These are phyloP conservation scores for Litocranius walleri DNA, from an alignment of 2,113 vertebrate species.

Conservation along the genomic window DNA sequence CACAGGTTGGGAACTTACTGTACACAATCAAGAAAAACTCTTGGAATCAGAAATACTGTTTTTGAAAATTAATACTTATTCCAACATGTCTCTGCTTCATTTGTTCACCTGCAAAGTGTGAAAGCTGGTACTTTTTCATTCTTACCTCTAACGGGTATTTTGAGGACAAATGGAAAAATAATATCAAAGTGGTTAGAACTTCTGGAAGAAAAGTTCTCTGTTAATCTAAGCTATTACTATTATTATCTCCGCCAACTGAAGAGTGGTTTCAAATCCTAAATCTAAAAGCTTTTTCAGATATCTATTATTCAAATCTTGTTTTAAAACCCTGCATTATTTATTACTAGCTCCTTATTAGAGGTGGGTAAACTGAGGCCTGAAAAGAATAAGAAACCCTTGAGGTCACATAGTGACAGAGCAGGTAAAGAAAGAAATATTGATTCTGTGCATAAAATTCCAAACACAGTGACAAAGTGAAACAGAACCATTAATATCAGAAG, in stretches of 20 bases:
- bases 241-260: conserved; percentile 19
- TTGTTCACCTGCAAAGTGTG: conserved; percentile 15
- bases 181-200: background rate
- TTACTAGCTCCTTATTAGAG: conserved; percentile 32
- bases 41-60: background rate
- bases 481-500: conserved; percentile 57
- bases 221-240: conserved; percentile 21
- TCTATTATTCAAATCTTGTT: conserved; percentile 57
- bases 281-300: conserved; percentile 47
- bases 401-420: conserved; percentile 25
- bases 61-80: conserved; percentile 26
- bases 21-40: background rate
- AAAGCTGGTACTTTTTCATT: background rate
- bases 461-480: conserved; percentile 9
- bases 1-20: background rate
- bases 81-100: background rate
- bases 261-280: conserved; percentile 20
- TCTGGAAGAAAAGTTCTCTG: conserved; percentile 32
- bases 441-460: background rate
- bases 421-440: conserved; percentile 44
- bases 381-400: conserved; percentile 27
- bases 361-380: conserved; percentile 62
- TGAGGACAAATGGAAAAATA: conserved; percentile 44
- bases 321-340: conserved; percentile 22
- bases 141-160: background rate